Percentiles rank a stretch among this genome's conserved stretches.
phyloP scores from a whole-genome alignment of 2,888 invertebrate species.

The Drosophila antonietae region DNA sequence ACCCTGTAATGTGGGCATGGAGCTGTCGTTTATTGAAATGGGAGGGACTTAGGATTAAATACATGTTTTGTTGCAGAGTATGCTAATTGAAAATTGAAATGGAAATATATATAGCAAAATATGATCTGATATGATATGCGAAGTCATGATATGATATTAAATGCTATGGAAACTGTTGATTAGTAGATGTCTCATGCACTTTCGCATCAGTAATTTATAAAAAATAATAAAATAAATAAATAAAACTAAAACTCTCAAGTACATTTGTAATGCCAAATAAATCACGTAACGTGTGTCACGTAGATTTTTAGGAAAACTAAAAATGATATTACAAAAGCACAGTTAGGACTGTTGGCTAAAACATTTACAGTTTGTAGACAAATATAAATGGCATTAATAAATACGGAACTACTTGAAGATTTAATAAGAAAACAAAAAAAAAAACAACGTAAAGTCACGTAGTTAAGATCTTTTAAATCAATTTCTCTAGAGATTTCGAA shows the following conservation, averaged over 20 bases:
- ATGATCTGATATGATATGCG: too few relatives aligned
- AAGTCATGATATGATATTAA: too few relatives aligned
- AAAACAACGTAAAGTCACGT: not conserved
- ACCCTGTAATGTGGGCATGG: slow-evolving; percentile 23
- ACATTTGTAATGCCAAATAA: not conserved
- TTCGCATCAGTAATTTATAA: not conserved
- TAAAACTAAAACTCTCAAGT: not conserved
- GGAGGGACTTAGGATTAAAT: not conserved
- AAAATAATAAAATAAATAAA: not conserved
- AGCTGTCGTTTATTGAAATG: not conserved
- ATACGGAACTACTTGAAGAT: not conserved
- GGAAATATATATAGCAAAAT: too few relatives aligned
- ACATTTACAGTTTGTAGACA: not conserved
- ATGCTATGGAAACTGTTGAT: too few relatives aligned
- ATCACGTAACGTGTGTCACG: slow-evolving; percentile 12
- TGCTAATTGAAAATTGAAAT: not conserved
- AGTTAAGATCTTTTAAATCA: not conserved
- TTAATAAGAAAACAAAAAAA: not conserved
- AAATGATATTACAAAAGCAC: not conserved
- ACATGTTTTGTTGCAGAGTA: not conserved
- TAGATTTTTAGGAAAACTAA: not conserved
- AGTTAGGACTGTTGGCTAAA: not conserved
- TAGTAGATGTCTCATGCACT: not conserved
- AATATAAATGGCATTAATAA: not conserved
- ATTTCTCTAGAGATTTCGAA: not conserved